Conservation (phyloP, 2,888 invertebrate species). For the Nomada hirtipes region DNA sequence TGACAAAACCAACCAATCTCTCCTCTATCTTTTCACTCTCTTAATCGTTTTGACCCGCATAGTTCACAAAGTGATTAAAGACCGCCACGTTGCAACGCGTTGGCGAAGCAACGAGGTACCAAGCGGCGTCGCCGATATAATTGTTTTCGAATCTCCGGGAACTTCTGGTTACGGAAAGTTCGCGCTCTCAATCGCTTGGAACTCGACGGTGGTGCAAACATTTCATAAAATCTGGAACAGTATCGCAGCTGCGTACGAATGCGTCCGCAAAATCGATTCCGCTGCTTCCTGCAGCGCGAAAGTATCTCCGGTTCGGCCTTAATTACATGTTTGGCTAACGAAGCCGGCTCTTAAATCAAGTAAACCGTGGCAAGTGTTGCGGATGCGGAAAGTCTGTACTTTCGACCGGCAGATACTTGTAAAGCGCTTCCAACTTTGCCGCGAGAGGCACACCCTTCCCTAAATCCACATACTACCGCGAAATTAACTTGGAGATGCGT, state of each 20-base stretch:
- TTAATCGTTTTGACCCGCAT: neutral
- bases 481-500: conserved; percentile 42
- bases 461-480: neutral
- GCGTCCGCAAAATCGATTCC: conserved; percentile 38
- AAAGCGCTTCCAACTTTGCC: conserved; percentile 39
- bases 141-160: conserved; percentile 9
- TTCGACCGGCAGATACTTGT: conserved; percentile 32
- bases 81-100: neutral
- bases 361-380: conserved; percentile 42
- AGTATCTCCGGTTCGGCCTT: conserved; percentile 40
- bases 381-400: conserved; percentile 29
- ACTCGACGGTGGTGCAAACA: neutral
- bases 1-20: conserved; percentile 8
- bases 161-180: conserved; percentile 2
- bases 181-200: neutral
- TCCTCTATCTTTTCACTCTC: conserved; percentile 18
- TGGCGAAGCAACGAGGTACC: neutral
- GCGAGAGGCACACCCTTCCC: neutral
- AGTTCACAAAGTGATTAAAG: neutral
- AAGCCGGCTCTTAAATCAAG: conserved; percentile 51
- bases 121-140: neutral
- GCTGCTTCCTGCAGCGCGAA: conserved; percentile 6
- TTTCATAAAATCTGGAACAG: conserved; percentile 40
- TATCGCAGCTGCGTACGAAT: conserved; percentile 44
- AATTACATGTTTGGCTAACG: conserved; percentile 64